Evolutionary conservation across 23 tunicate species (phyloP), one percentile per base, ranked within the genome.

Genomic region (Phallusia fumigata): DNA sequence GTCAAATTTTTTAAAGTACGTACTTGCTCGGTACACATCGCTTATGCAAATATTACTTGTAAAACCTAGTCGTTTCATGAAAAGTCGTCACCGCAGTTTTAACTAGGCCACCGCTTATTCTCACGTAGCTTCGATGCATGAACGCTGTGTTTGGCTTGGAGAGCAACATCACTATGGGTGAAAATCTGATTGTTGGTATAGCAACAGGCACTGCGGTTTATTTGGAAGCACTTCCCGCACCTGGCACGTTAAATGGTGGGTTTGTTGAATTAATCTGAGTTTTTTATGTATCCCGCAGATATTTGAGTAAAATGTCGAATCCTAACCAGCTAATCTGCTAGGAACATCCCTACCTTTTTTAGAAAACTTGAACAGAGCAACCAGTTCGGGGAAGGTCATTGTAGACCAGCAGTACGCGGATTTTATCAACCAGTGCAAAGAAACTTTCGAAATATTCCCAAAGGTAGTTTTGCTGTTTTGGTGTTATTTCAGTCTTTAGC

Each of bases 191-290:
- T 22, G 87, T 93, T 26, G 97, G 97, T 0, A 80, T 88, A 21
- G 87, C 88, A 11, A 84, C 89, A 18, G 97, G 90, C 16, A 93
- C 97, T 12, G 92, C 90, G 34, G 97, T 90, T 51, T 81, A 85
- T 73, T 44, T 93, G 64, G 73, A 92, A 33, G 97, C 92, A 24
- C 79, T 93, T 22, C 97, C 97, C 0, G 24, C 52, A 31, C 73
- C 82, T 19, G 2, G 44, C 69, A 58, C 69, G 11, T 24, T 58
- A 58, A 58, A 2, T 58, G 69, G 69, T 58, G 28, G 13, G 28
- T 22, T 22, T 58, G 69, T 58, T 58, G 69, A 6, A 40, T 40
- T n/a, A n/a, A n/a, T n/a, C n/a, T n/a, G n/a, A n/a, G n/a, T n/a
- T n/a, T n/a, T n/a, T n/a, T n/a, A n/a, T n/a, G n/a, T n/a, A n/a